Evolutionary conservation across 2,113 vertebrate species (phyloP).

Genomic region (Sterna hirundo): DNA sequence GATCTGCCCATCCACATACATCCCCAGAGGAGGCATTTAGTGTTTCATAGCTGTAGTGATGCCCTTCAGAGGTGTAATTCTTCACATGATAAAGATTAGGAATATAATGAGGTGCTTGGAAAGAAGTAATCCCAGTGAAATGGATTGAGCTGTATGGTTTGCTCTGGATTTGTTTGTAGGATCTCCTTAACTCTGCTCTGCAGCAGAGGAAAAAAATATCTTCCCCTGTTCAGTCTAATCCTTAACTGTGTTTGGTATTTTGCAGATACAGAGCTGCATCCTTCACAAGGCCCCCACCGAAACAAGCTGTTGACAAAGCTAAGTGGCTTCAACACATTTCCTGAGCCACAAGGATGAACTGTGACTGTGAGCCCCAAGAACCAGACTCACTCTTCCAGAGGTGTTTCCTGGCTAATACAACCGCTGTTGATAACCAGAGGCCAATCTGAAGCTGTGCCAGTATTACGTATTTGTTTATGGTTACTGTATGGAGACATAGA

Average conservation of each 20-base stretch:
- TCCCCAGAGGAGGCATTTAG: not conserved
- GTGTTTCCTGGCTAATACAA: slow-evolving; percentile 77
- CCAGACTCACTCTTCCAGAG: slow-evolving; percentile 71
- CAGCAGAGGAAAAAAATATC: not conserved
- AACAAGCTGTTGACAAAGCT: slow-evolving; percentile 35
- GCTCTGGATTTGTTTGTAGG: not conserved
- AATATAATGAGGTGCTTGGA: not conserved
- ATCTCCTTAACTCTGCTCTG: not conserved
- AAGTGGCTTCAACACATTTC: slow-evolving; percentile 70
- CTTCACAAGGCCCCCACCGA: slow-evolving; percentile 40
- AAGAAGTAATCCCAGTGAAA: not conserved
- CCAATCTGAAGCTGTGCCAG: slow-evolving; percentile 56
- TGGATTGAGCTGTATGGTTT: not conserved
- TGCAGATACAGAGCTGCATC: slow-evolving; percentile 61
- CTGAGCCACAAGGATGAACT: slow-evolving; percentile 70
- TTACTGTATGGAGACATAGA: not conserved
- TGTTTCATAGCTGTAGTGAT: not conserved
- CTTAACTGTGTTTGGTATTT: not conserved
- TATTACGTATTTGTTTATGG: not conserved
- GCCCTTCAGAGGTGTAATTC: not conserved
- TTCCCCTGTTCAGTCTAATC: not conserved
- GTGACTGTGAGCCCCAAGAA: slow-evolving; percentile 74
- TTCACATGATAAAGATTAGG: not conserved
- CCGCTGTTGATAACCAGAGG: slow-evolving; percentile 65
- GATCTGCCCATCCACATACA: not conserved